Evolutionary conservation across 2,797 vertebrate species (phyloP).

Genomic region (Coregonus sp.): DNA sequence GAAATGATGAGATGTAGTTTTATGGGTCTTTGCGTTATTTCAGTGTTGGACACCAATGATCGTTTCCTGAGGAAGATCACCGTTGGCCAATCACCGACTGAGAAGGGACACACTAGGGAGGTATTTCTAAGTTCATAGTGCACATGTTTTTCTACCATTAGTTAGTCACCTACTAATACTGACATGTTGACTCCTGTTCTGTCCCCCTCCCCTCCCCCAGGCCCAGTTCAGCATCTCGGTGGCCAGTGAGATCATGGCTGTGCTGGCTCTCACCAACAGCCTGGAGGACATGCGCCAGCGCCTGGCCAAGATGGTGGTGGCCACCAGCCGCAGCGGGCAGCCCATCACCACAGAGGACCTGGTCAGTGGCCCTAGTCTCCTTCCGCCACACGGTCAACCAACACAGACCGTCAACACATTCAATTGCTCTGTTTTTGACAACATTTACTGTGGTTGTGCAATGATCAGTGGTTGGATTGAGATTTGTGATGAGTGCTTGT

Average conservation of each 20-base stretch:
- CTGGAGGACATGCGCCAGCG: slow-evolving; percentile 90
- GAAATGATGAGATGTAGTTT: not conserved
- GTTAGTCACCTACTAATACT: not conserved
- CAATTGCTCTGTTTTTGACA: not conserved
- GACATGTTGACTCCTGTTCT: not conserved
- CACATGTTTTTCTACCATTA: not conserved
- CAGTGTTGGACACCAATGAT: slow-evolving; percentile 97
- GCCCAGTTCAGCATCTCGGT: slow-evolving; percentile 98
- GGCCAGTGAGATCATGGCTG: slow-evolving; percentile 99
- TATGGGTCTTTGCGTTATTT: slow-evolving; percentile 13
- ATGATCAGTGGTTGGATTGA: not conserved
- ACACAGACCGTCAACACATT: not conserved
- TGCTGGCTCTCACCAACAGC: slow-evolving; percentile 89
- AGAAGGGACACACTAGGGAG: slow-evolving; percentile 88
- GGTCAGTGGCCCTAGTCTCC: slow-evolving; percentile 73
- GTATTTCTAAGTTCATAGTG: slow-evolving; percentile 65
- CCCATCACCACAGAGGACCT: slow-evolving; percentile 94
- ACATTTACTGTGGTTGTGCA: not conserved
- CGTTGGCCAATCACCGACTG: slow-evolving; percentile 89
- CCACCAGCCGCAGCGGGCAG: slow-evolving; percentile 86
- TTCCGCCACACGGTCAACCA: not conserved
- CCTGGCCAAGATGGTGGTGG: slow-evolving; percentile 94
- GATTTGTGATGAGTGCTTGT: not conserved
- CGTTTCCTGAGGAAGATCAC: slow-evolving; percentile 96
- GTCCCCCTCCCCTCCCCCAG: slow-evolving; percentile 61